Percentiles rank a stretch among this genome's conserved stretches.
phyloP scores from a whole-genome alignment of 2,888 invertebrate species.

The Gasteruption jaculator region DNA sequence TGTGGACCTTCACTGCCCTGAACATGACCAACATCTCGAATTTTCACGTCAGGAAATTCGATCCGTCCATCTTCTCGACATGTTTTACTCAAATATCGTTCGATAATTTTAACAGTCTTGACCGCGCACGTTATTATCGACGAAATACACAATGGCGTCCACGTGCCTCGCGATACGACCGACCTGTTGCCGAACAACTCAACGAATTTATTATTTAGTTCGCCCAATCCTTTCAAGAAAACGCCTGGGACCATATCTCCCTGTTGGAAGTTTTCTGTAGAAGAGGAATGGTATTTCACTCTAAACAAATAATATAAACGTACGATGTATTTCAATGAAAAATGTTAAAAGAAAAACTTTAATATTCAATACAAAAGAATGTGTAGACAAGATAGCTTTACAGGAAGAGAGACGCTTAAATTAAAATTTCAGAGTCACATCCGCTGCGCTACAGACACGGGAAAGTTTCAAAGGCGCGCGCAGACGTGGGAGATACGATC shows the following conservation, averaged over 20 bases:
- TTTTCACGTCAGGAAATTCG: constrained; percentile 23
- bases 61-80: constrained; percentile 21
- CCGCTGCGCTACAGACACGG: neutral
- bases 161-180: constrained; percentile 12
- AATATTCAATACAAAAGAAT: too few relatives aligned
- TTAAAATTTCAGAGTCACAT: too few relatives aligned
- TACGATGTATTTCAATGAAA: too few relatives aligned
- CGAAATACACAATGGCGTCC: constrained; percentile 12
- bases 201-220: neutral
- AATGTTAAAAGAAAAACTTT: too few relatives aligned
- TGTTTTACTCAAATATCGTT: constrained; percentile 5
- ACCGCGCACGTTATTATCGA: constrained; percentile 14
- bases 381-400: too few relatives aligned
- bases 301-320: too few relatives aligned
- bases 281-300: too few relatives aligned
- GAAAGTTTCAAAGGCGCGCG: neutral
- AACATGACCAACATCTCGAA: constrained; percentile 17
- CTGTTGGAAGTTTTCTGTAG: too few relatives aligned
- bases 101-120: constrained; percentile 9
- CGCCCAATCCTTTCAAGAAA: too few relatives aligned
- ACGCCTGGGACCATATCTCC: too few relatives aligned
- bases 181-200: constrained; percentile 6
- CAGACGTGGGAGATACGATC: constrained; percentile 1
- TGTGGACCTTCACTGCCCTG: constrained; percentile 11
- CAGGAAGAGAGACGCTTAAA: too few relatives aligned